Conservation (phyloP, 2,797 vertebrate species). For the Emydoidea blandingii region DNA sequence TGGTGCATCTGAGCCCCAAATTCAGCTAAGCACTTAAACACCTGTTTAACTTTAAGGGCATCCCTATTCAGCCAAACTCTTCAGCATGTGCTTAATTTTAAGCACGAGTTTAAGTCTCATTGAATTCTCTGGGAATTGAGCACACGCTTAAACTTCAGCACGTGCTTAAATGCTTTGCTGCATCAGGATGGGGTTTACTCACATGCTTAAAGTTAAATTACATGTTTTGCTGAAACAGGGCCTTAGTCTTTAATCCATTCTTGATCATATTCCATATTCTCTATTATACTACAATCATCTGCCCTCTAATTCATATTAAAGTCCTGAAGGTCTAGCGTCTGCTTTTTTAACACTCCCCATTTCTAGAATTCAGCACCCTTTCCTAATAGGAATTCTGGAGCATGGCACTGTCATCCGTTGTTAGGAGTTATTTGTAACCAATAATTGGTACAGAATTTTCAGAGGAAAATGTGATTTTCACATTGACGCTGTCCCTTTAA, state of each 20-base stretch:
- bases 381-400: accelerated
- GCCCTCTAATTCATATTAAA: accelerated
- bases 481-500: accelerated
- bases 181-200: neutral
- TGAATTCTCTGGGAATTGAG: neutral
- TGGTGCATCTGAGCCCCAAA: neutral
- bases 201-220: accelerated
- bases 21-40: neutral
- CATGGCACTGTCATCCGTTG: accelerated
- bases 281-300: neutral
- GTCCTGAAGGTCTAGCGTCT: neutral
- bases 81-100: neutral
- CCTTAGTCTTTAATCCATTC: neutral
- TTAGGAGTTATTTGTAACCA: accelerated
- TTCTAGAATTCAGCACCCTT: neutral
- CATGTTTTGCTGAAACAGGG: neutral
- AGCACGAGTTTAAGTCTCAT: neutral
- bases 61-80: neutral
- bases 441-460: accelerated
- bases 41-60: neutral
- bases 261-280: neutral
- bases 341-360: neutral
- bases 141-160: neutral
- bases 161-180: neutral
- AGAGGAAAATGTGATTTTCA: accelerated